These are phyloP conservation scores for Crotalus helleri DNA, from an alignment of 2,113 vertebrate species.

Conservation along the genomic window DNA sequence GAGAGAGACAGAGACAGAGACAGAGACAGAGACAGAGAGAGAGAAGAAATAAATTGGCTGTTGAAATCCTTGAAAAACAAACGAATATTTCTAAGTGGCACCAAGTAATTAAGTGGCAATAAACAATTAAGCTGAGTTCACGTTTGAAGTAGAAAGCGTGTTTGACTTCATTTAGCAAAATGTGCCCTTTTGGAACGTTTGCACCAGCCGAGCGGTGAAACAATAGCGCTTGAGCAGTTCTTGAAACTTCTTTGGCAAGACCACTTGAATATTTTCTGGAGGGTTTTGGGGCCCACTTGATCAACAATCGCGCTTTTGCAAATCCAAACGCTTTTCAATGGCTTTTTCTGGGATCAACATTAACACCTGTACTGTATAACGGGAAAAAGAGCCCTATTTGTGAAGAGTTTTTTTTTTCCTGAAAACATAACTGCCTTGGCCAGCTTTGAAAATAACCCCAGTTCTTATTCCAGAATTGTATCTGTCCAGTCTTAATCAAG, in stretches of 20 bases:
- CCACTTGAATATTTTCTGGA: not conserved
- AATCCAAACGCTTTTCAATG: not conserved
- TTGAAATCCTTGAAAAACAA: slow-evolving; percentile 29
- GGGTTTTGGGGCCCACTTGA: no score
- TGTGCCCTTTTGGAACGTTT: not conserved
- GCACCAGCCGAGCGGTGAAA: not conserved
- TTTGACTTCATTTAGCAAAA: not conserved
- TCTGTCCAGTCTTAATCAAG: not conserved
- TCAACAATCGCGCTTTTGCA: not conserved
- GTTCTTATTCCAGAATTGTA: not conserved
- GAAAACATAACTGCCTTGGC: not conserved
- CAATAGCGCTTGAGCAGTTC: not conserved
- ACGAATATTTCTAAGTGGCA: not conserved
- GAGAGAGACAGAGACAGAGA: no score
- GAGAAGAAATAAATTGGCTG: not conserved
- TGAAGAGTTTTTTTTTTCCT: not conserved
- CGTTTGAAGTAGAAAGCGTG: not conserved
- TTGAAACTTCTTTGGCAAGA: not conserved
- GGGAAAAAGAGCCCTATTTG: not conserved
- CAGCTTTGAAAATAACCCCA: not conserved
- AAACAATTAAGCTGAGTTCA: not conserved
- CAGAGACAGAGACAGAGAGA: no score
- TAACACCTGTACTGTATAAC: not conserved
- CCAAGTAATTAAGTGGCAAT: not conserved
- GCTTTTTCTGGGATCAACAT: not conserved